phyloP scores from a whole-genome alignment of 2,888 invertebrate species.

The Scaptomyza caliginosa region DNA sequence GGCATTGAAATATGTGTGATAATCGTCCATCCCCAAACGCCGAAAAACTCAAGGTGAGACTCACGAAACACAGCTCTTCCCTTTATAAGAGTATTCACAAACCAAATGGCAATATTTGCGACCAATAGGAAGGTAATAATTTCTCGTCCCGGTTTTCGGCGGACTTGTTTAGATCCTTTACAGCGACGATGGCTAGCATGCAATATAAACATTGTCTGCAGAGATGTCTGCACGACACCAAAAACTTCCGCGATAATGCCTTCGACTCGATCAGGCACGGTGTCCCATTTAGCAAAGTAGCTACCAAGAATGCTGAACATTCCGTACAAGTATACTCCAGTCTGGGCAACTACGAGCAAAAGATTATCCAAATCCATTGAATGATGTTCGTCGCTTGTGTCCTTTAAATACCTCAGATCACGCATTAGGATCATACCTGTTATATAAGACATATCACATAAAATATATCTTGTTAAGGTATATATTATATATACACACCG shows the following conservation, averaged over 20 bases:
- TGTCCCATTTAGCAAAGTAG: constrained; percentile 83
- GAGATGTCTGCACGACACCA: constrained; percentile 90
- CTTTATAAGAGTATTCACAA: constrained; percentile 93
- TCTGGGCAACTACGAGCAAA: constrained; percentile 93
- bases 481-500: constrained; percentile 46
- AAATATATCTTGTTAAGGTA: neutral
- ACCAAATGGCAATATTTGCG: constrained; percentile 93
- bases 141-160: constrained; percentile 92
- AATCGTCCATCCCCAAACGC: constrained; percentile 95
- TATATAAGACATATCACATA: neutral
- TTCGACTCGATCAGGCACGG: constrained; percentile 85
- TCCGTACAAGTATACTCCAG: constrained; percentile 94
- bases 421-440: constrained; percentile 87
- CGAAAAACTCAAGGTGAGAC: constrained; percentile 92
- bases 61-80: constrained; percentile 93
- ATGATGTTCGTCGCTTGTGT: constrained; percentile 85
- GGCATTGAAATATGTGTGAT: constrained; percentile 96
- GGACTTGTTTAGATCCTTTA: constrained; percentile 88
- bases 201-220: constrained; percentile 91
- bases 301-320: constrained; percentile 92
- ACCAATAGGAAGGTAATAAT: constrained; percentile 93
- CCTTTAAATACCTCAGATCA: constrained; percentile 86
- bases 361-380: constrained; percentile 89
- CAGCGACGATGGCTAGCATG: constrained; percentile 91
- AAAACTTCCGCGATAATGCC: constrained; percentile 90